Base-by-base conservation (phyloP, 2,113 vertebrate genomes). In the Gnathonemus echidnorhynchus region DNA sequence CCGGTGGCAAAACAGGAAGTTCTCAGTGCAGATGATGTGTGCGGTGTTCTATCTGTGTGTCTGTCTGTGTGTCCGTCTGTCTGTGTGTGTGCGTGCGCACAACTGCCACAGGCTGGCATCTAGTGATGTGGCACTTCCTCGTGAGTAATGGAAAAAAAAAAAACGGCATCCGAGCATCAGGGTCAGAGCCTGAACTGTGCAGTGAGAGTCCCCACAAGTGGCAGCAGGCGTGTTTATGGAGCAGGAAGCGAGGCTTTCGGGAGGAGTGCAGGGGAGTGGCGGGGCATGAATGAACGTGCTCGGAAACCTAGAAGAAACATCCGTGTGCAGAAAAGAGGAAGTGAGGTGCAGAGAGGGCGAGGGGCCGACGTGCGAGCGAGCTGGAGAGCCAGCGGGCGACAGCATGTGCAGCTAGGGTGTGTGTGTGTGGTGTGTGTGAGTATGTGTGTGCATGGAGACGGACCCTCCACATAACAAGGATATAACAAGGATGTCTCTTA, bases 401-500 rank as follows among this genome's bases (percentile, higher is more conserved):
- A 3, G 45, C 45, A 87, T 91, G 90, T 86, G 62, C 89, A 27
- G 87, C 24, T 88, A 56, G 90, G 19, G 50, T 58, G 89, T 84
- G 91, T 48, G 8, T 86, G 84, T 91, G 86, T 8, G 21, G 56
- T 11, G 3, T 87, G 87, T 88, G 58, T 88, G 87, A 46, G 66
- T 87, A 89, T 86, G 77, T 88, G 90, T 89, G 85, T 45, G 52
- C 89, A 86, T 91, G 92, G 80, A 92, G 89, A 86, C 91, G 93
- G 92, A 91, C 92, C 93, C 90, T 90, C 90, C 90, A 52, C 91
- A 53, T 91, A 89, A 90, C 91, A 91, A 96, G 91, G 90, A 99
- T 99, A 53, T 91, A 89, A 90, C 91, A 92, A 96, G 90, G 90
- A 99, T 99, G 98, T 99, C 98, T 92, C 95, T 99, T 84, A 99